Evolutionary conservation across 2,113 vertebrate species (phyloP), one percentile per base, ranked within the genome.

Genomic region (Aspiorhynchus laticeps): DNA sequence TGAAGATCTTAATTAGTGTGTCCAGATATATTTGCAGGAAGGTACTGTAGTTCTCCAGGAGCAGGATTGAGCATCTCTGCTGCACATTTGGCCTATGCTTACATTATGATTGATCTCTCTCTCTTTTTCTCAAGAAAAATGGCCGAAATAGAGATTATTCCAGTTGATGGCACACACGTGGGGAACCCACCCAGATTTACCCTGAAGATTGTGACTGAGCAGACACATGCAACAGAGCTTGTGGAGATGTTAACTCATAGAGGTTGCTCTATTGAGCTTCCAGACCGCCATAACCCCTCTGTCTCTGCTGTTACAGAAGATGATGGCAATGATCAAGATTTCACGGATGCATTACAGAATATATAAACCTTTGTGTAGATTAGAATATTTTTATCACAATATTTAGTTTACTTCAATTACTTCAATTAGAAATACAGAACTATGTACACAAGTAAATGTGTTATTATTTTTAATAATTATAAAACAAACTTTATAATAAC

Each of bases 181-280:
- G 67, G 21, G 12, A 74, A 33, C 46, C 21, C 46, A 33, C 61
- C 82, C 26, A 87, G 56, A 77, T 83, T 91, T 67, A 86, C 63
- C 31, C 36, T 91, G 26, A 91, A 74, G 84, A 86, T 91, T 41
- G 69, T 88, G 51, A 91, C 87, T 0, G 86, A 89, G 73, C 80
- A 90, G 84, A 89, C 41, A 61, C 89, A 91, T 71, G 90, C 87
- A 46, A 85, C 76, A 28, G 84, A 91, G 56, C 53, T 91, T 19
- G 53, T 89, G 11, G 41, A 81, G 63, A 88, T 86, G 77, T 73
- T 90, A 63, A 81, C 82, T 8, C 31, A 2, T 6, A 17, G 31
- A 26, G 28, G 8, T 2, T 4, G 5, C 53, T 61, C 36, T 41
- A 15, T 41, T 51, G 85, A 51, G 9, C 28, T 10, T 31, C 7